A percentile compares a stretch with the other conserved stretches of the same genome.
These are phyloP conservation scores for Pseudachorutes palmiensis DNA, from an alignment of 1,140 invertebrate genomes.

Conservation along the genomic window DNA sequence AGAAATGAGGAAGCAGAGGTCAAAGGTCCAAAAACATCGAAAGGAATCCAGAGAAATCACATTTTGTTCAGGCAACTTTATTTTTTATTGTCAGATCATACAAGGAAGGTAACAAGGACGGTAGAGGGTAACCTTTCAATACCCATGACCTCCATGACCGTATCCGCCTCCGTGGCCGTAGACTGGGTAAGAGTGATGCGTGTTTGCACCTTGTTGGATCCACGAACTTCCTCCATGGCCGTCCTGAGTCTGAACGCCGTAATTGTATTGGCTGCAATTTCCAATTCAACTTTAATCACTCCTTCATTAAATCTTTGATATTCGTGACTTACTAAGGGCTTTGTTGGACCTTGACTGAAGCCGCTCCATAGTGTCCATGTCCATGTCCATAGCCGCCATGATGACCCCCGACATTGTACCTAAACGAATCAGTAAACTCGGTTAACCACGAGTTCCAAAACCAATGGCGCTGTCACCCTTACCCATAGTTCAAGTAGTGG, in stretches of 20 bases:
- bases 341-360: constrained; percentile 12
- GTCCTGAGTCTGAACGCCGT: no score
- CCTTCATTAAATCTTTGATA: no score
- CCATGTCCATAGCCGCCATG: constrained; percentile 9
- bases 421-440: no score
- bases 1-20: no score
- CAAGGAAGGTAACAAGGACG: neutral
- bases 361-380: neutral
- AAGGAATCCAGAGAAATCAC: no score
- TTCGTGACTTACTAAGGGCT: no score
- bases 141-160: neutral
- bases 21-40: no score
- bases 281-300: no score
- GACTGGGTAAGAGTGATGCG: no score
- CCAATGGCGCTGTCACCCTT: neutral
- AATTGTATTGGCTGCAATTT: no score
- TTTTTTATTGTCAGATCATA: neutral
- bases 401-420: neutral
- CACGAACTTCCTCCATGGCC: constrained; percentile 6
- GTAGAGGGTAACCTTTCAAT: neutral
- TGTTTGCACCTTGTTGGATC: no score
- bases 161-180: neutral
- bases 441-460: neutral
- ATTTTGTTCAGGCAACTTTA: neutral
- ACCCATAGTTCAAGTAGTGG: neutral